Evolutionary conservation across 1,140 invertebrate genomes (phyloP).

Genomic region (Atta texana): DNA sequence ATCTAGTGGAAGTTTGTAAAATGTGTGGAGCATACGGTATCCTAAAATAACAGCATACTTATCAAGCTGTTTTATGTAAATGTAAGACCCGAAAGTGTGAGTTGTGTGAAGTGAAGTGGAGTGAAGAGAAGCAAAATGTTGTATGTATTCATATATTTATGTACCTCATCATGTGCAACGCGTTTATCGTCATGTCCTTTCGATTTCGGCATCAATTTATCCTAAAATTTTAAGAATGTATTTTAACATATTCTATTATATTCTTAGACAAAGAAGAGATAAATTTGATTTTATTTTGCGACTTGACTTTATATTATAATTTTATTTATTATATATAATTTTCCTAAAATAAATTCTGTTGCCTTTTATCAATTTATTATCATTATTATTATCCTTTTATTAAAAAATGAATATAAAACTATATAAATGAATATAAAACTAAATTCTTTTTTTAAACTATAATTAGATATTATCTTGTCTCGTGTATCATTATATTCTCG

Average conservation of each 20-base stretch:
- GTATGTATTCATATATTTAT: background rate
- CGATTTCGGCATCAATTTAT: slow-evolving; percentile 5
- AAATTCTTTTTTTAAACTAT: slow-evolving; percentile 3
- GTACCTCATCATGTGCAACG: slow-evolving; percentile 22
- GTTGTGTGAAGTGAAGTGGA: background rate
- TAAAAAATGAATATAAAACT: background rate
- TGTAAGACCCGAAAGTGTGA: background rate
- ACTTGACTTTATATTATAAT: background rate
- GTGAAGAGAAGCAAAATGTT: background rate
- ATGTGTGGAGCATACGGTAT: background rate
- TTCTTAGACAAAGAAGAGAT: too few relatives aligned
- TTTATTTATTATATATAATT: slow-evolving; percentile 4
- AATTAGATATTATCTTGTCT: background rate
- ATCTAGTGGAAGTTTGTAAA: slow-evolving; percentile 19
- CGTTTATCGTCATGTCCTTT: slow-evolving; percentile 16
- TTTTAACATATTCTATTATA: background rate
- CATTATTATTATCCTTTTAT: background rate
- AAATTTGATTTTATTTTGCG: slow-evolving; percentile 12
- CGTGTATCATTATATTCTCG: background rate
- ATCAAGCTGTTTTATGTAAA: background rate
- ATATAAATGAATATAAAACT: background rate
- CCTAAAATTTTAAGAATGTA: slow-evolving; percentile 34
- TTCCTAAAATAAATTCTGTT: background rate
- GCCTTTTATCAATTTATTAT: background rate
- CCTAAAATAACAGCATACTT: slow-evolving; percentile 33